These are phyloP conservation scores for Enteromius thamalakanensis DNA, from an alignment of 2,797 vertebrate genomes.

Conservation along the genomic window DNA sequence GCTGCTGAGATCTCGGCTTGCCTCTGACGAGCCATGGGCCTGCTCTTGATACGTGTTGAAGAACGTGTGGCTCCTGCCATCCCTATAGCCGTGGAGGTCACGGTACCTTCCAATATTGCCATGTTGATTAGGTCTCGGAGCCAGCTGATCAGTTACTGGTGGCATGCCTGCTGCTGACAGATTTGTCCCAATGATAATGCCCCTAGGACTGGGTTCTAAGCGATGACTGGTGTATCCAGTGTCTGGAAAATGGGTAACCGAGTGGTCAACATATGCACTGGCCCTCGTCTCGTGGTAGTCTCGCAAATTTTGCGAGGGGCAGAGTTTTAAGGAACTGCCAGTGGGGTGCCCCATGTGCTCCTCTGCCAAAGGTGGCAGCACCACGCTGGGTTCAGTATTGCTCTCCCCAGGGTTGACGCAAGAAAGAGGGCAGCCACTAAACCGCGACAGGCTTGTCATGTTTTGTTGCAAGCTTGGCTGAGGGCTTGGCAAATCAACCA, in stretches of 20 bases:
- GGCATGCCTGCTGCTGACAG: slow-evolving; percentile 79
- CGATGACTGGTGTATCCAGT: slow-evolving; percentile 79
- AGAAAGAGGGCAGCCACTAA: slow-evolving; percentile 78
- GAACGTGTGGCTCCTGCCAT: slow-evolving; percentile 76
- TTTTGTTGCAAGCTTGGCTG: slow-evolving; percentile 72
- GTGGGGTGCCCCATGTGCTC: slow-evolving; percentile 73
- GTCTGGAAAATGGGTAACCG: slow-evolving; percentile 78
- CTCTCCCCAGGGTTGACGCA: slow-evolving; percentile 74
- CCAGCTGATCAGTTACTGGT: slow-evolving; percentile 79
- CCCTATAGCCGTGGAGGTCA: slow-evolving; percentile 77
- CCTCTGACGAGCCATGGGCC: slow-evolving; percentile 77
- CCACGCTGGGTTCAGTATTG: slow-evolving; percentile 75
- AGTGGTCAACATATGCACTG: slow-evolving; percentile 82
- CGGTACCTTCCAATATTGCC: slow-evolving; percentile 77
- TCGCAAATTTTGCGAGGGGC: slow-evolving; percentile 76
- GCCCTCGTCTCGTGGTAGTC: slow-evolving; percentile 82
- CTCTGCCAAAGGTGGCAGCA: slow-evolving; percentile 73
- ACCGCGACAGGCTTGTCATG: slow-evolving; percentile 75
- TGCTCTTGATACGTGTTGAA: slow-evolving; percentile 78
- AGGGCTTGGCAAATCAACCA: slow-evolving; percentile 71
- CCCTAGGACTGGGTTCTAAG: slow-evolving; percentile 78
- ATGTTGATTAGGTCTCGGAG: slow-evolving; percentile 75
- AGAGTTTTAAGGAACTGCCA: slow-evolving; percentile 77
- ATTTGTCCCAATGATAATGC: slow-evolving; percentile 80
- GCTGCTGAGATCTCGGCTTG: slow-evolving; percentile 71